Base-by-base conservation (phyloP, 37 sponge, comb jelly and placozoan species). In the Chondrilla cf. caribensis region DNA sequence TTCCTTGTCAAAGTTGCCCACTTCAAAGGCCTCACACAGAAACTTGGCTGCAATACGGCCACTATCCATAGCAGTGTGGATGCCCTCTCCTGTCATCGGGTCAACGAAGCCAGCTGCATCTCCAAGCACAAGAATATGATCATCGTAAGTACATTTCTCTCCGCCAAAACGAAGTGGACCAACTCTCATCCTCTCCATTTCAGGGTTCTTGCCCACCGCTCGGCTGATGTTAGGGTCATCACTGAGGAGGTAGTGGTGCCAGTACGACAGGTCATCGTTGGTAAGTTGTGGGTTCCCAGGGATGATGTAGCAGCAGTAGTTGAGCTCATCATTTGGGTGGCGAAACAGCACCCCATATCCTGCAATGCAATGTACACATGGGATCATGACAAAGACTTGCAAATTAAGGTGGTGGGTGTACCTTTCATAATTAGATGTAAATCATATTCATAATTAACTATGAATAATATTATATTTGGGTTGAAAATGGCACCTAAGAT, bases 81-180 rank as follows among this genome's bases (percentile, higher is more conserved):
- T 89, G 0, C 89, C 89, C 59, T 89, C 89, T 54, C 89, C 89
- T 6, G 89, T 89, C 89, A 89, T 84, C 0, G 89, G 89, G 55
- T 89, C 89, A 54, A 81, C 60, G 14, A 89, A 31, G 25, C 89
- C 89, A 40, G 89, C 89, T 31, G 89, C 89, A 89, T 89, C 89
- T 51, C 89, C 89, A 44, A 89, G 41, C 0, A 89, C 82, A 18
- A 89, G 58, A 19, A 89, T 38, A 65, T 89, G 89, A 62, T 89
- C 78, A 11, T 37, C 85, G 81, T 81, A 89, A 4, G 89, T 81
- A 9, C 24, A 37, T 58, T 58, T n/a, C 41, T 89, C 89, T 4
- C 89, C 89, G 51, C 89, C 89, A 51, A 81, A 21, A 5, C 89
- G 44, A 18, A 84, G 60, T 64, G 58, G 38, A 60, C 81, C 84